A percentile compares a stretch with the other conserved stretches of the same genome.
phyloP scores from a whole-genome alignment of 2,797 vertebrate genomes.

The Agapornis canus region DNA sequence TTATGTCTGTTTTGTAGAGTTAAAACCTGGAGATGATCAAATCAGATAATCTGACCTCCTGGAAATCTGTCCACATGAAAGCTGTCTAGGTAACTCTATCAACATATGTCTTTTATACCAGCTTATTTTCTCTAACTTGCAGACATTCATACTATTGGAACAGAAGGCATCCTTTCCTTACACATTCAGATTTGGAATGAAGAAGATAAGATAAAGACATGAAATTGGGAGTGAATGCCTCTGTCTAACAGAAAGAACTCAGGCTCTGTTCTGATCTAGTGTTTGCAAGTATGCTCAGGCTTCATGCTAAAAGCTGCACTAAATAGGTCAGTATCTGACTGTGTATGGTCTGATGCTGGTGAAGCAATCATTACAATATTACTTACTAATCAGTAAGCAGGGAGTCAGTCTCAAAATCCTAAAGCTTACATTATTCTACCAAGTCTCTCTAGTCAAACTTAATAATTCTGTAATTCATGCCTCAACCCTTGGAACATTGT shows the following conservation, averaged over 20 bases:
- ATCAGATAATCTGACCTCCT: neutral
- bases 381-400: neutral
- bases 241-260: neutral
- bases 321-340: neutral
- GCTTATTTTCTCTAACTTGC: neutral
- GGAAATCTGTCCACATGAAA: neutral
- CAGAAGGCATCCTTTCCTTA: neutral
- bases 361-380: neutral
- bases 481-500: neutral
- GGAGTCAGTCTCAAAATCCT: neutral
- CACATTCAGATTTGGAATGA: neutral
- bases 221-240: neutral
- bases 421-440: neutral
- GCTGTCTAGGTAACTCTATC: neutral
- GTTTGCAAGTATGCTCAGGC: neutral
- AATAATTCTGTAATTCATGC: neutral
- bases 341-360: neutral
- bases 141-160: neutral
- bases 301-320: neutral
- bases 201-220: neutral
- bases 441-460: neutral
- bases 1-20: neutral
- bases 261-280: neutral
- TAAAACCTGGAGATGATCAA: neutral
- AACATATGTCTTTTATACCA: neutral